Base-by-base conservation (phyloP, 2,113 vertebrate genomes). In the Nematolebias whitei region DNA sequence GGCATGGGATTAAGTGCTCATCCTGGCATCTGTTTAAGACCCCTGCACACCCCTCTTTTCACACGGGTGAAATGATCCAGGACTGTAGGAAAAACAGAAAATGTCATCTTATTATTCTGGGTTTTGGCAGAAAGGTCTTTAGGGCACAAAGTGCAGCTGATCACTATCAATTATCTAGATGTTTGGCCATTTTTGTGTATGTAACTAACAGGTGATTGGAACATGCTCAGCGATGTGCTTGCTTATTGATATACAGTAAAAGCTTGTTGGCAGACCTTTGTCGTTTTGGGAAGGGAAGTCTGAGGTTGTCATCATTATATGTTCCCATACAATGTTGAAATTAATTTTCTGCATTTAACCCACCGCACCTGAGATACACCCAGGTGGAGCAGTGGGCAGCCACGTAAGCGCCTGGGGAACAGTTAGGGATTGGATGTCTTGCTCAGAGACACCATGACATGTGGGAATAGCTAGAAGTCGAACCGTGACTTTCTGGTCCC, bases 11-110 rank as follows among this genome's bases (percentile, higher is more conserved):
- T 65, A 77, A 52, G 59, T 47, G 18, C 50, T 71, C 53, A 39
- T 76, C 44, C 68, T 64, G 66, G 65, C 38, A 18, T 70, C 55
- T 68, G 57, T 78, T 75, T 79, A 63, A 74, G 61, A 52, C 69
- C 68, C 39, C 45, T 32, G 45, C 22, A 11, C 39, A 23, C 12
- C 32, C 7, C 13, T 9, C 29, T 53, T 57, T 51, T 40, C 35
- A 11, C 45, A 20, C 39, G 52, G 32, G 26, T 44, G 35, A 67
- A 75, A 44, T 24, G 22, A 70, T 49, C 51, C 22, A 4, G 20
- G 16, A 62, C 19, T 59, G 32, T 8, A 18, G 53, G 69, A 23
- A 65, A 61, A 49, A 51, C 51, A 60, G 12, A 12, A 35, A 9
- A 41, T 35, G 50, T 44, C 63, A 41, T 11, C 32, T 63, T 11